These are phyloP conservation scores for Polylopha cassiicola DNA, from an alignment of 2,888 invertebrate species.

Conservation along the genomic window DNA sequence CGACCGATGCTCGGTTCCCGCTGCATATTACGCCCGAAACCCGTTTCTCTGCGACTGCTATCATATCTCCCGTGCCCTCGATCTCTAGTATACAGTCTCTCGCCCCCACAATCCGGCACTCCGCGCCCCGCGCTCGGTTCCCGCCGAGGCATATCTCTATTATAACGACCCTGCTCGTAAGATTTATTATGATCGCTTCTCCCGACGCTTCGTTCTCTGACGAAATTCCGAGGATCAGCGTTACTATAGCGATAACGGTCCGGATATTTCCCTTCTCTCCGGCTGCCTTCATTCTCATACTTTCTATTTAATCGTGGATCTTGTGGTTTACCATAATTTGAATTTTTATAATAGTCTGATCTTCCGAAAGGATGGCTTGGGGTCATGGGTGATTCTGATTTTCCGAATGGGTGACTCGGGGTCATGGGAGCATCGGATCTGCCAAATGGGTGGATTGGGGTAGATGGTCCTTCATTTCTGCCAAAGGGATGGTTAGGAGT, in stretches of 20 bases:
- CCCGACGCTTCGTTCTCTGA: constrained; percentile 37
- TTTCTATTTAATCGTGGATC: constrained; percentile 55
- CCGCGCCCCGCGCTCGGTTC: constrained; percentile 31
- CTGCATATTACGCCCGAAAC: constrained; percentile 26
- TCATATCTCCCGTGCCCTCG: constrained; percentile 25
- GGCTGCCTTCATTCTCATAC: constrained; percentile 40
- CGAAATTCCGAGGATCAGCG: constrained; percentile 27
- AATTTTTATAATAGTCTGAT: constrained; percentile 26
- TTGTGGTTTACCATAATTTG: constrained; percentile 33
- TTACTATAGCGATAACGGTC: constrained; percentile 30
- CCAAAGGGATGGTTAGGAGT: constrained; percentile 30
- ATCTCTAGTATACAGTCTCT: constrained; percentile 29
- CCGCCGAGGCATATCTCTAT: constrained; percentile 30
- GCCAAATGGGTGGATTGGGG: constrained; percentile 38
- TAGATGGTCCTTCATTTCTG: constrained; percentile 32
- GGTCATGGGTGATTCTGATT: constrained; percentile 9
- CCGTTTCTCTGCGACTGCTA: constrained; percentile 32
- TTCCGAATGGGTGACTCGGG: constrained; percentile 21
- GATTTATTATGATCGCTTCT: constrained; percentile 31
- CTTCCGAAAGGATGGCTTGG: constrained; percentile 27
- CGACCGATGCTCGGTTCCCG: constrained; percentile 42
- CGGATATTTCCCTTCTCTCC: constrained; percentile 39
- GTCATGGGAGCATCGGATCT: constrained; percentile 30
- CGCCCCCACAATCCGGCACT: constrained; percentile 30
- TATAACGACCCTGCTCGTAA: constrained; percentile 32